Evolutionary conservation across 2,797 vertebrate species (phyloP), one percentile per base, ranked within the genome.

Genomic region (Bradypus variegatus): DNA sequence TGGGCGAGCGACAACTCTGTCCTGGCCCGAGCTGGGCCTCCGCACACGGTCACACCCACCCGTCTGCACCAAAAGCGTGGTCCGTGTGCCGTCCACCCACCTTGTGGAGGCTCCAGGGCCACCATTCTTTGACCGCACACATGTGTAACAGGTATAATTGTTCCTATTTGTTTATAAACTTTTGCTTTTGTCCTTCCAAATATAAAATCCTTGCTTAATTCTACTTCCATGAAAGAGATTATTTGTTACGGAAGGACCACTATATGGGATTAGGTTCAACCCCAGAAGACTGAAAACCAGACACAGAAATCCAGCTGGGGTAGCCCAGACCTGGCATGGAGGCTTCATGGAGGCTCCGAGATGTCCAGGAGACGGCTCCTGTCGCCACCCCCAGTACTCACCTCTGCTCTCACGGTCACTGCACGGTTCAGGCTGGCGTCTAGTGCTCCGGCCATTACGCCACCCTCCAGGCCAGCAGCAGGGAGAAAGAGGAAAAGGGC

Each of bases 41-140:
- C 45, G 1, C 23, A 8, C 79, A 12, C 88, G 0, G 0, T 1
- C 7, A 31, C 3, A 2, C 2, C 45, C 19, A 10, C 48, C 12
- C 36, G 23, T 16, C 73, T 8, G 50, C 80, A 27, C 8, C 0
- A n/a, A 50, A 41, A 45, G n/a, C 41, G 81, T 33, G 18, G 14
- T 3, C 89, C 27, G 36, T 11, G 21, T 38, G 15, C 60, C 6
- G 2, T 11, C n/a, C 23, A 3, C n/a, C 16, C 62, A 1, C 10
- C 50, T 41, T 69, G 11, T 6, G 14, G 33, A n/a, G 33, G 45
- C 11, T 45, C 45, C 53, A 11, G 23, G 78, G 9, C 13, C 36
- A 25, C 55, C 36, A 4, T 64, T 60, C 36, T 64, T 19, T 31
- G 72, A 31, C 53, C 53, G 15, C 50, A 58, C 82, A 5, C 50